phyloP scores from a whole-genome alignment of 2,797 vertebrate species.

The Molossus alvarezi region DNA sequence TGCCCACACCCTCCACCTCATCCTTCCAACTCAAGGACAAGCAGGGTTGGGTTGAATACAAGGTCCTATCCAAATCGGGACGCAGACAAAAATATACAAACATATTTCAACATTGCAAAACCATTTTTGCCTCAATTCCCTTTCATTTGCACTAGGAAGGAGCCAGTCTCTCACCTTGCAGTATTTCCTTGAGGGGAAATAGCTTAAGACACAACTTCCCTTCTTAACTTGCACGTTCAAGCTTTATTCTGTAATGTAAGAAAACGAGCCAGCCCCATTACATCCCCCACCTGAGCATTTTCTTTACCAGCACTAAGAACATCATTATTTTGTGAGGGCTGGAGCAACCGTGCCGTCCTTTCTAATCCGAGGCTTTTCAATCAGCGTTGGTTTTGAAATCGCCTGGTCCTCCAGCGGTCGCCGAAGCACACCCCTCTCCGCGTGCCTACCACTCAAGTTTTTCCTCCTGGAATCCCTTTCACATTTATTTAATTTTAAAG shows the following conservation, averaged over 20 bases:
- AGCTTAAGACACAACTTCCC: conserved; percentile 67
- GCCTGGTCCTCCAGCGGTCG: background rate
- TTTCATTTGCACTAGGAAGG: background rate
- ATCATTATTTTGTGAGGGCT: conserved; percentile 1
- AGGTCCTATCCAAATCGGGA: conserved; percentile 21
- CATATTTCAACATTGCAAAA: background rate
- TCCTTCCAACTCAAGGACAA: conserved; percentile 67
- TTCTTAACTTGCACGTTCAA: background rate
- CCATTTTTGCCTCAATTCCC: background rate
- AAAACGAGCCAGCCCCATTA: background rate
- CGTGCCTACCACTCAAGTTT: conserved; percentile 27
- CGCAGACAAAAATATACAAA: background rate
- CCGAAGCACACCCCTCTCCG: background rate
- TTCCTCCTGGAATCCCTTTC: background rate
- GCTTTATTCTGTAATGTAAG: conserved; percentile 63
- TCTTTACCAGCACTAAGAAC: background rate
- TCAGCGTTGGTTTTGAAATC: conserved; percentile 7
- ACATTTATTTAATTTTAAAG: conserved; percentile 29
- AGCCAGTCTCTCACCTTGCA: background rate
- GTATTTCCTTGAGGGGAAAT: background rate
- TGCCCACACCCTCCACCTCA: background rate
- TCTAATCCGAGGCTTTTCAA: background rate
- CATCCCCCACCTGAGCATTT: background rate
- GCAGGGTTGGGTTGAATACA: background rate
- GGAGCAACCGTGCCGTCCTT: background rate